Evolutionary conservation across 2,797 vertebrate species (phyloP).

Genomic region (Pagetopsis macropterus): DNA sequence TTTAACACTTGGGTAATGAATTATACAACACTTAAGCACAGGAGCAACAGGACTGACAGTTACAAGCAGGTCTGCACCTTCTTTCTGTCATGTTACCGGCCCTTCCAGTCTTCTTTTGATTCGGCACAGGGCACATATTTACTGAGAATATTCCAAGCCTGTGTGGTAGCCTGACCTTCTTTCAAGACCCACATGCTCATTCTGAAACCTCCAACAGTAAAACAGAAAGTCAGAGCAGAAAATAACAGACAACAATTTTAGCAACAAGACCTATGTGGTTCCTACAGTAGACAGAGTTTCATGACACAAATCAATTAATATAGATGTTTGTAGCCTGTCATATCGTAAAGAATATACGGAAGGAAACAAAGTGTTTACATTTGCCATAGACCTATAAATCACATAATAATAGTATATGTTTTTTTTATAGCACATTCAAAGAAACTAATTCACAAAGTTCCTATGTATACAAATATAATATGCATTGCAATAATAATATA

Average conservation of each 20-base stretch:
- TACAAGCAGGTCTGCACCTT: conserved; percentile 18
- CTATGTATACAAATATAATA: too few relatives aligned
- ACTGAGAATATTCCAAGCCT: neutral
- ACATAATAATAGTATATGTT: neutral
- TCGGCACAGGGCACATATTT: neutral
- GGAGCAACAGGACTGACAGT: conserved; percentile 17
- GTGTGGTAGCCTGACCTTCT: neutral
- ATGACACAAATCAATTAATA: neutral
- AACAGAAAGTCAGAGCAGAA: neutral
- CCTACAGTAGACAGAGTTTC: neutral
- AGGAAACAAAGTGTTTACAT: neutral
- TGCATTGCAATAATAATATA: too few relatives aligned
- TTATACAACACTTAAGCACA: conserved; percentile 15
- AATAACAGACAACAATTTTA: neutral
- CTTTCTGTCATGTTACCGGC: conserved; percentile 24
- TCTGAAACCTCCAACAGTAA: conserved; percentile 4
- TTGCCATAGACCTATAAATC: neutral
- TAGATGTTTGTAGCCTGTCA: too few relatives aligned
- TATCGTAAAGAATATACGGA: too few relatives aligned
- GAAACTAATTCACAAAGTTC: too few relatives aligned
- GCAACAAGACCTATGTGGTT: neutral
- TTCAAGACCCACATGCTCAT: conserved; percentile 18
- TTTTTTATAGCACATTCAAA: too few relatives aligned
- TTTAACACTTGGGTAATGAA: conserved; percentile 44
- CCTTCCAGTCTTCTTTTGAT: conserved; percentile 24